phyloP scores from a whole-genome alignment of 2,113 vertebrate species.

The Cottus gobio region DNA sequence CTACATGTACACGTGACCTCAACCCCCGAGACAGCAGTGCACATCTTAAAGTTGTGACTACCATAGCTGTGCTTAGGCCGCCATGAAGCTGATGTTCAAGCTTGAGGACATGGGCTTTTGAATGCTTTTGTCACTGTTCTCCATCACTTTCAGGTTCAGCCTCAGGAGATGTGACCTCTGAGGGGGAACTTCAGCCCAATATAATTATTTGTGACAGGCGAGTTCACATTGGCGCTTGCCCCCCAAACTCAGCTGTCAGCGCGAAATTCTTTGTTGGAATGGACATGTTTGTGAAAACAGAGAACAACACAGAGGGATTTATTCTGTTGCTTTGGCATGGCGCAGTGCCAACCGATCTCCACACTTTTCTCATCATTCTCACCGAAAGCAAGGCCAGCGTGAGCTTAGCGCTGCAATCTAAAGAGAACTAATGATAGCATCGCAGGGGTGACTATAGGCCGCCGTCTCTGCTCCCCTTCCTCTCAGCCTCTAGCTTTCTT shows the following conservation, averaged over 20 bases:
- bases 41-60: neutral
- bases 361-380: conserved; percentile 59
- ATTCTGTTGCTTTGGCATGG: conserved; percentile 45
- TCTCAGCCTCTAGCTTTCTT: neutral
- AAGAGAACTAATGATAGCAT: conserved; percentile 71
- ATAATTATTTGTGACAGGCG: conserved; percentile 68
- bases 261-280: conserved; percentile 25
- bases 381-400: conserved; percentile 64
- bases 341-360: conserved; percentile 58
- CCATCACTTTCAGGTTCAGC: conserved; percentile 53
- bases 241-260: conserved; percentile 55
- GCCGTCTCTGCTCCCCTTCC: neutral
- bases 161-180: conserved; percentile 50
- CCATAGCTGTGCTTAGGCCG: neutral
- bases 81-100: neutral
- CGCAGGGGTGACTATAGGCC: conserved; percentile 34
- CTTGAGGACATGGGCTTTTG: conserved; percentile 10
- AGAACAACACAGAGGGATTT: conserved; percentile 28
- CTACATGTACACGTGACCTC: neutral
- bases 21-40: neutral
- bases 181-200: conserved; percentile 39
- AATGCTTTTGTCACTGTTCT: conserved; percentile 54
- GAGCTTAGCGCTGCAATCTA: conserved; percentile 71
- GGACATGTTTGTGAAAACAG: conserved; percentile 51
- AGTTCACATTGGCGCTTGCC: conserved; percentile 43